Evolutionary conservation across 2,797 vertebrate species (phyloP).

Genomic region (Manis pentadactyla): DNA sequence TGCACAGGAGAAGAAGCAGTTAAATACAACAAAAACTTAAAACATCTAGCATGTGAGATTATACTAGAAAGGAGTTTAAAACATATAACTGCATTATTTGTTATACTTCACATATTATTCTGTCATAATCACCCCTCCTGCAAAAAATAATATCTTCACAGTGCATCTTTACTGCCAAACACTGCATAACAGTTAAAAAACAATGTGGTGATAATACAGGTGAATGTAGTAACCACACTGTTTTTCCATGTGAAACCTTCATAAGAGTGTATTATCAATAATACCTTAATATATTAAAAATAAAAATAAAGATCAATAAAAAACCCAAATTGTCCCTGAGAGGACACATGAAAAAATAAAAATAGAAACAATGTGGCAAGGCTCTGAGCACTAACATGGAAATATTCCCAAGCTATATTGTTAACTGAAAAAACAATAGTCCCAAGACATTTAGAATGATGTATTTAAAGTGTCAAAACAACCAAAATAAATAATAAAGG

Average conservation of each 20-base stretch:
- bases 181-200: not conserved
- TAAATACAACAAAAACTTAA: not conserved
- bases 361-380: not conserved
- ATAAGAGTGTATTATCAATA: no score
- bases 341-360: no score
- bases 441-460: not conserved
- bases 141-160: not conserved
- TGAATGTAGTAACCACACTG: no score
- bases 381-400: not conserved
- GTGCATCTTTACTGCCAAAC: conserved; percentile 16
- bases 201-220: not conserved
- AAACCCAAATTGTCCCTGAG: no score
- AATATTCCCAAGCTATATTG: not conserved
- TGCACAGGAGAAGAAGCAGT: not conserved
- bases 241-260: no score
- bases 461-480: conserved; percentile 41
- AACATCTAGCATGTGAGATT: not conserved
- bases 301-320: no score
- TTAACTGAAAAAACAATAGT: not conserved
- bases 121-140: not conserved
- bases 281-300: no score
- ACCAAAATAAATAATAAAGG: conserved; percentile 23
- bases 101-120: not conserved
- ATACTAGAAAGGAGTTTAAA: conserved; percentile 11
- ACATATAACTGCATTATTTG: not conserved